phyloP scores from a whole-genome alignment of 2,888 invertebrate species.

The Ennomos fuscantarius region DNA sequence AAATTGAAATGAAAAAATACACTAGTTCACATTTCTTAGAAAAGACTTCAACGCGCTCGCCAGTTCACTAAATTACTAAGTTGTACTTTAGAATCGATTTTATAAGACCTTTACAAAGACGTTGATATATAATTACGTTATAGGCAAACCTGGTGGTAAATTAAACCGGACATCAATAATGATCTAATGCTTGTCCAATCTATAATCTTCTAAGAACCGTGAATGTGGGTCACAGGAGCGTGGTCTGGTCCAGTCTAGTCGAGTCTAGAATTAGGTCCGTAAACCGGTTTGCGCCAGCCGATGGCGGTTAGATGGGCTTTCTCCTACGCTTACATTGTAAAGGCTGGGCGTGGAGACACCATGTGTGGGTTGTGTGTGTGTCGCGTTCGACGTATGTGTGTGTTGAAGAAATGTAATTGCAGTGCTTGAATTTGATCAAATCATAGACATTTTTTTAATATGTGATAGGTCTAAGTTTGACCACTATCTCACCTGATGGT shows the following conservation, averaged over 20 bases:
- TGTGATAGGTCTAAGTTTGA: too few species aligned
- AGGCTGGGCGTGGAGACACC: constrained; percentile 10
- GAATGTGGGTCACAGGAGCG: constrained; percentile 37
- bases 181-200: constrained; percentile 4
- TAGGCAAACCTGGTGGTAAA: too few species aligned
- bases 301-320: constrained; percentile 32
- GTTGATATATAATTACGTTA: too few species aligned
- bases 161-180: neutral
- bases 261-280: constrained; percentile 39
- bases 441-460: too few species aligned
- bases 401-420: neutral
- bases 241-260: constrained; percentile 21
- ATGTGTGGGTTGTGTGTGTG: neutral
- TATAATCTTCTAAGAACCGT: constrained; percentile 11
- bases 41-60: constrained; percentile 36
- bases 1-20: too few species aligned
- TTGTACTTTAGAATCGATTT: too few species aligned
- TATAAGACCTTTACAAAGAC: too few species aligned
- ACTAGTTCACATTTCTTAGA: neutral
- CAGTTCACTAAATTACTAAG: neutral
- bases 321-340: constrained; percentile 31
- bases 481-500: too few species aligned
- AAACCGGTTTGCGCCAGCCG: constrained; percentile 36
- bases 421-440: too few species aligned
- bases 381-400: neutral